These are phyloP conservation scores for Ectropis grisescens DNA, from an alignment of 1,140 invertebrate genomes.

Conservation along the genomic window DNA sequence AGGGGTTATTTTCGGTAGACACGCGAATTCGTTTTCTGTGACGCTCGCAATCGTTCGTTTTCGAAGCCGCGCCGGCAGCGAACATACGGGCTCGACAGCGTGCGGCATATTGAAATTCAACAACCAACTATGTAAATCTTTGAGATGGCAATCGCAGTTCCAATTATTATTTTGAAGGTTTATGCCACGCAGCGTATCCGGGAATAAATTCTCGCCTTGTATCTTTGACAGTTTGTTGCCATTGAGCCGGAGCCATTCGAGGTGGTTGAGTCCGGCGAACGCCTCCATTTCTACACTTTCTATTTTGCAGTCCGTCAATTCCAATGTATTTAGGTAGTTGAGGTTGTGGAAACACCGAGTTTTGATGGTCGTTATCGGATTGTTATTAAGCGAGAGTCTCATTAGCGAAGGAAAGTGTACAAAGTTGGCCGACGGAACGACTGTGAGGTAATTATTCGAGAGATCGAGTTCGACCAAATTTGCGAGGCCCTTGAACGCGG, in stretches of 20 bases:
- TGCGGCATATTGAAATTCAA: conserved; percentile 79
- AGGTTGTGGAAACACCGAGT: conserved; percentile 83
- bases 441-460: conserved; percentile 82
- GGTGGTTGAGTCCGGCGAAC: conserved; percentile 83
- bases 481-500: conserved; percentile 85
- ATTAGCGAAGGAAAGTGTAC: conserved; percentile 83
- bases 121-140: conserved; percentile 84
- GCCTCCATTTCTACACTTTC: conserved; percentile 82
- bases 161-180: conserved; percentile 90
- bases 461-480: conserved; percentile 92
- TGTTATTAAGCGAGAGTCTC: conserved; percentile 83
- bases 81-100: conserved; percentile 82
- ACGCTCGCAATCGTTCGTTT: conserved; percentile 79
- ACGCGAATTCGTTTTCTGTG: conserved; percentile 82
- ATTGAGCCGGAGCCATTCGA: conserved; percentile 88
- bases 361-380: conserved; percentile 81
- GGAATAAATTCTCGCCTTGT: conserved; percentile 77
- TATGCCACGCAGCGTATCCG: conserved; percentile 80
- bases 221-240: conserved; percentile 84
- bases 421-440: conserved; percentile 84
- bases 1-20: conserved; percentile 82
- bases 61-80: conserved; percentile 75
- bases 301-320: conserved; percentile 85
- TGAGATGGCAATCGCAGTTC: conserved; percentile 87
- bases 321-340: conserved; percentile 81